Evolutionary conservation across 2,888 invertebrate genomes (phyloP), one percentile per base, ranked within the genome.

Genomic region (Apodemia hepburni): DNA sequence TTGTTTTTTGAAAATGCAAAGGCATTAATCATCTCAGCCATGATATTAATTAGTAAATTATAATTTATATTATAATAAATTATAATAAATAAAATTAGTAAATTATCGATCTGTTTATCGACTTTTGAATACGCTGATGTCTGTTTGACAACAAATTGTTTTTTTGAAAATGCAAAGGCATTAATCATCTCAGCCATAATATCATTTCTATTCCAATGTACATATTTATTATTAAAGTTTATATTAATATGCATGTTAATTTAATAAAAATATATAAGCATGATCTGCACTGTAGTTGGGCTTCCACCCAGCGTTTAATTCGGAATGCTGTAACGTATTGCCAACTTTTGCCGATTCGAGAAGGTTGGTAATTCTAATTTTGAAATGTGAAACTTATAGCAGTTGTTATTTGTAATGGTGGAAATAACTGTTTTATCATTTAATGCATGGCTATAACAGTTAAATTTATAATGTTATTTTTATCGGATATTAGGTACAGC

Each of bases 231-330:
- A 42, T 11, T 42, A 64, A 64, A 59, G 62, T 66, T 65, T 68
- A 42, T 63, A 22, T 63, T 61, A 60, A 66, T 65, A 68, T 70
- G 70, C 73, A 74, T 69, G 70, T 65, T 68, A 61, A 64, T 60
- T 66, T 68, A 59, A 62, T 61, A 59, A 68, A 1, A 61, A 63
- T 61, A 66, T 61, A 69, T 68, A 69, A 62, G 79, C 80, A 79
- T 79, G 79, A 66, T 65, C 73, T 69, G 78, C 79, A 78, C 78
- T 69, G 74, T 78, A 76, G 76, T 70, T 68, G 73, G 74, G 77
- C 75, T 75, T 73, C 62, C 75, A 74, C 73, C 73, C 69, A 71
- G 71, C 70, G 66, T 64, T 61, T 66, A 29, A 60, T 54, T 22
- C 45, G 60, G 33, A 62, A 62, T 66, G 68, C 64, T 59, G 54